Percentiles rank a stretch among this genome's conserved stretches.
These are phyloP conservation scores for Gymnoscelis rufifasciata DNA, from an alignment of 2,888 invertebrate genomes.

Conservation along the genomic window DNA sequence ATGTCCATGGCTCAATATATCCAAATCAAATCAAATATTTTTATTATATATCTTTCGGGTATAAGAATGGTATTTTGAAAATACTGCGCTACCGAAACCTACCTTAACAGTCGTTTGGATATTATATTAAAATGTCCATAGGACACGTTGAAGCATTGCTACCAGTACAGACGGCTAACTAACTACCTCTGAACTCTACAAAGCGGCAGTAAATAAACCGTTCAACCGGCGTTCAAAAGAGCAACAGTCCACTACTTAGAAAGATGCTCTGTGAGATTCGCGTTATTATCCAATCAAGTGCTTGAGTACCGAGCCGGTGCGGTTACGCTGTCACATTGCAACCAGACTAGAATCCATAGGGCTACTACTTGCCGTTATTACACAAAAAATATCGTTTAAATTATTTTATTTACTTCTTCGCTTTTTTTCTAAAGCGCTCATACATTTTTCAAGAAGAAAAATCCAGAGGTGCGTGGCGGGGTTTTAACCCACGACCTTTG, in stretches of 20 bases:
- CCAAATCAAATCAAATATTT: too few species aligned
- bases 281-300: slow-evolving; percentile 73
- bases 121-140: too few species aligned
- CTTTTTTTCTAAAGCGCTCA: too few species aligned
- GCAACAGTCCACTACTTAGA: slow-evolving; percentile 29
- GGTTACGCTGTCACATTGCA: slow-evolving; percentile 17
- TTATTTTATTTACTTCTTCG: too few species aligned
- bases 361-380: neutral
- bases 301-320: slow-evolving; percentile 51
- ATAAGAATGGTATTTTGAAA: too few species aligned
- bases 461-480: too few species aligned
- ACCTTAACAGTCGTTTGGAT: too few species aligned
- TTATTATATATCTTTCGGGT: too few species aligned
- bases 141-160: neutral
- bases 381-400: neutral
- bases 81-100: too few species aligned
- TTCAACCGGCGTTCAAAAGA: slow-evolving; percentile 13
- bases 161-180: neutral
- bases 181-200: neutral
- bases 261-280: slow-evolving; percentile 63
- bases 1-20: too few species aligned
- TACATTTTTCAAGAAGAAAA: too few species aligned
- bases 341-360: slow-evolving; percentile 12
- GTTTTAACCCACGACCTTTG: too few species aligned
- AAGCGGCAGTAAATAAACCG: slow-evolving; percentile 8